These are phyloP conservation scores for Holacanthus passer DNA, from an alignment of 2,113 vertebrate species.

Conservation along the genomic window DNA sequence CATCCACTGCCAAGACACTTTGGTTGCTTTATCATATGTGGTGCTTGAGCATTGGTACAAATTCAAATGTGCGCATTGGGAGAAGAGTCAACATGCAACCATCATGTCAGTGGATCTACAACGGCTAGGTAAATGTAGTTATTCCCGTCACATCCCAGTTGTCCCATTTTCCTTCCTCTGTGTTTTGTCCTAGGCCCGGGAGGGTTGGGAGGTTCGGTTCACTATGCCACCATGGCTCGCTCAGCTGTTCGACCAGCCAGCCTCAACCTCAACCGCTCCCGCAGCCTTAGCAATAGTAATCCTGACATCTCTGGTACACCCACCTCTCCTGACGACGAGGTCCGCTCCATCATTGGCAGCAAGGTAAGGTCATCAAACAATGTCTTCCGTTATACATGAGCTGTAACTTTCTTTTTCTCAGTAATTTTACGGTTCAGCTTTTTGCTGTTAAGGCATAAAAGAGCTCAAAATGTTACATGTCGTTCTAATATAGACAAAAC, in stretches of 20 bases:
- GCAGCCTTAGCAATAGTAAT: constrained; percentile 99
- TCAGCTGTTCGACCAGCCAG: constrained; percentile 95
- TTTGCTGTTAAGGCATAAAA: constrained; percentile 10
- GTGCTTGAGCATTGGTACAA: neutral
- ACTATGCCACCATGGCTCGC: constrained; percentile 98
- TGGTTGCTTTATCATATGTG: too few species aligned
- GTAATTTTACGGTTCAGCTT: neutral
- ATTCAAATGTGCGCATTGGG: neutral
- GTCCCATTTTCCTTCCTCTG: neutral
- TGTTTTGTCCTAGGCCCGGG: constrained; percentile 87
- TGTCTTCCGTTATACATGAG: neutral
- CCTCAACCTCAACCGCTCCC: constrained; percentile 96
- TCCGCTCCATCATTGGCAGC: constrained; percentile 95
- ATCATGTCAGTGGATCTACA: neutral
- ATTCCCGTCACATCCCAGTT: neutral
- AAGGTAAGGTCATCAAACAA: constrained; percentile 86
- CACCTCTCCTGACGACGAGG: constrained; percentile 96
- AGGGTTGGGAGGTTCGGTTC: constrained; percentile 94
- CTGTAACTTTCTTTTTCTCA: neutral
- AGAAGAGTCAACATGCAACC: neutral
- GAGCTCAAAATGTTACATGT: constrained; percentile 1
- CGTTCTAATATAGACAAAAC: neutral
- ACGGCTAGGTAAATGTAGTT: neutral
- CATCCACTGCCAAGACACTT: neutral
- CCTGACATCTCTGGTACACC: constrained; percentile 98